These are phyloP conservation scores for Oceanites oceanicus DNA, from an alignment of 2,113 vertebrate species.

Conservation along the genomic window DNA sequence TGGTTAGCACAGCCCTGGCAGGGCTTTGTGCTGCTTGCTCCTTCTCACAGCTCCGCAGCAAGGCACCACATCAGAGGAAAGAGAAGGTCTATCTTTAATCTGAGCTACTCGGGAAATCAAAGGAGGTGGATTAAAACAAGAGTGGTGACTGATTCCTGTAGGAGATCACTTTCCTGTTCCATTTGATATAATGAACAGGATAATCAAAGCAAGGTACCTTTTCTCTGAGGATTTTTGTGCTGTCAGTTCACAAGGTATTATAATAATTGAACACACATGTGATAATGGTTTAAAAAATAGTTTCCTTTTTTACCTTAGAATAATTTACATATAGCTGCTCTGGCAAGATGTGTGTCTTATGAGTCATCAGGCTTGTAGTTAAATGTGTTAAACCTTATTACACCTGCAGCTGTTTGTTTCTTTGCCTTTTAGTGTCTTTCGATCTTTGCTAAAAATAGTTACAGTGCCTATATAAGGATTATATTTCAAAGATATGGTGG, in stretches of 20 bases:
- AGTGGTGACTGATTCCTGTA: conserved; percentile 63
- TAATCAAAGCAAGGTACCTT: conserved; percentile 75
- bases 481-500: not conserved
- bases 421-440: not conserved
- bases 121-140: conserved; percentile 71
- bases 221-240: conserved; percentile 59
- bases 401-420: not conserved
- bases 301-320: not conserved
- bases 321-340: not conserved
- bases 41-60: conserved; percentile 39
- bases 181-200: conserved; percentile 70
- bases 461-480: not conserved
- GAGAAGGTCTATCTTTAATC: conserved; percentile 71
- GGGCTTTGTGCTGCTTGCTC: conserved; percentile 64
- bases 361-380: not conserved
- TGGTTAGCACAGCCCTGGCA: conserved; percentile 43
- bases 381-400: not conserved
- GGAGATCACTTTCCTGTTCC: conserved; percentile 61
- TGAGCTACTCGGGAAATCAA: conserved; percentile 70
- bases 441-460: not conserved
- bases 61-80: conserved; percentile 18
- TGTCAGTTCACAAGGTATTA: conserved; percentile 60
- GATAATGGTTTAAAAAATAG: not conserved
- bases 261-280: conserved; percentile 30
- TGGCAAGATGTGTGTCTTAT: not conserved